Conservation (phyloP, 2,888 invertebrate species). For the Apotomis capreana region DNA sequence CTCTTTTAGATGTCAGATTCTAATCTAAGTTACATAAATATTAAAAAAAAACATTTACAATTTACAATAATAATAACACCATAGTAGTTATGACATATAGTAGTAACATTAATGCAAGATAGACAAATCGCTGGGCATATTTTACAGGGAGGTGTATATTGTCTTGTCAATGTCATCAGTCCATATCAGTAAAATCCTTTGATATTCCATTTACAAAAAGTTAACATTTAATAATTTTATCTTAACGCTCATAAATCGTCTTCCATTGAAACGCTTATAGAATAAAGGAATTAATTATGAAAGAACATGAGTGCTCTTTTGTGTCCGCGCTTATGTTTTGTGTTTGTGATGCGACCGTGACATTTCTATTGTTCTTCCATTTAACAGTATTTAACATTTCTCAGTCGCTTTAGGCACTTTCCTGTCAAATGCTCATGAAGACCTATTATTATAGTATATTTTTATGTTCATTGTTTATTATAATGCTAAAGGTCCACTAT, state of each 20-base stretch:
- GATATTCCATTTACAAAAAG: neutral
- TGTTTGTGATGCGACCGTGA: conserved; percentile 17
- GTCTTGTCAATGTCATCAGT: too few species aligned
- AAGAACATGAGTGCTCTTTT: neutral
- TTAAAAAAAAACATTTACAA: too few species aligned
- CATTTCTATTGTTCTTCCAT: conserved; percentile 32
- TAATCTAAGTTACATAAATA: too few species aligned
- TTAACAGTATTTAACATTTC: conserved; percentile 11
- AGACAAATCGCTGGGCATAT: too few species aligned
- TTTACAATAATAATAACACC: too few species aligned
- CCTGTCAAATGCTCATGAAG: conserved; percentile 19
- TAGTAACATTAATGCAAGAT: too few species aligned
- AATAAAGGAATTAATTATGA: neutral
- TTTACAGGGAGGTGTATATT: too few species aligned
- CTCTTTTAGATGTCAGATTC: too few species aligned
- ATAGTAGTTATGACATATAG: too few species aligned
- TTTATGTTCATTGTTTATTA: conserved; percentile 11
- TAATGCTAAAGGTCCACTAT: conserved; percentile 11
- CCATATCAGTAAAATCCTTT: too few species aligned
- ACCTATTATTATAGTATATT: conserved; percentile 23
- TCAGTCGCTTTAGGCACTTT: conserved; percentile 8
- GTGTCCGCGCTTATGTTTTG: too few species aligned
- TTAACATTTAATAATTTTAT: neutral
- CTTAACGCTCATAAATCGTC: neutral
- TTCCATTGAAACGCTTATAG: too few species aligned